Evolutionary conservation across 2,113 vertebrate genomes (phyloP), one percentile per base, ranked within the genome.

Genomic region (Pionites leucogaster): DNA sequence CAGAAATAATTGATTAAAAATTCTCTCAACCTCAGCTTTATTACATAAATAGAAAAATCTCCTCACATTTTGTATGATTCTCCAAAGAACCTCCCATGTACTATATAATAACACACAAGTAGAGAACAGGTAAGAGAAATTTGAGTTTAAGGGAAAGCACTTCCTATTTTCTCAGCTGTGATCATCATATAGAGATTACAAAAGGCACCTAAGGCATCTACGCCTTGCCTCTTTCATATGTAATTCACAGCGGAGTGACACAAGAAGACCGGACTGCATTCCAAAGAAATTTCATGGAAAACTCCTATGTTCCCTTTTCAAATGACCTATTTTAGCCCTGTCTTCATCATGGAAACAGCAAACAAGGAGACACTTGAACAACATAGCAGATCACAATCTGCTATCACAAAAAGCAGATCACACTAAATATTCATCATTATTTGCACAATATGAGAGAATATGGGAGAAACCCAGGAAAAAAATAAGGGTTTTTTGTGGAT

Each of bases 401-500:
- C 47, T 25, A 49, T 49, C 47, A 49, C 47, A 25, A 49, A 49
- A 33, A 55, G 53, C 53, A 82, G 44, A 41, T 67, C n/a, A 69
- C 11, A n/a, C 39, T 76, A 53, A 81, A 19, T 47, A 71, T 50
- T 75, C 18, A 16, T 44, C 3, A 2, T 69, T 85, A 53, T 46
- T 82, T 71, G 33, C 37, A 77, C n/a, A 5, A 52, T 31, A 46
- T 76, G 44, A 44, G 18, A 44, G 44, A 44, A 44, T 44, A 44
- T 44, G 44, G 44, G 53, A 79, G 17, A 11, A 80, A 12, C 2
- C 39, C 3, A 77, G 31, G 14, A 47, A 57, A 78, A 81, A 86
- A 70, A 64, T 5, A 63, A 35, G 3, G 1, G 1, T 0, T n/a
- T 64, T 39, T 9, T 2, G 2, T 9, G 7, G 4, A 1, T 9